Percentiles rank a stretch among this genome's conserved stretches.
Evolutionary conservation across 2,797 vertebrate species (phyloP).

Genomic region (Enteromius treurensis): DNA sequence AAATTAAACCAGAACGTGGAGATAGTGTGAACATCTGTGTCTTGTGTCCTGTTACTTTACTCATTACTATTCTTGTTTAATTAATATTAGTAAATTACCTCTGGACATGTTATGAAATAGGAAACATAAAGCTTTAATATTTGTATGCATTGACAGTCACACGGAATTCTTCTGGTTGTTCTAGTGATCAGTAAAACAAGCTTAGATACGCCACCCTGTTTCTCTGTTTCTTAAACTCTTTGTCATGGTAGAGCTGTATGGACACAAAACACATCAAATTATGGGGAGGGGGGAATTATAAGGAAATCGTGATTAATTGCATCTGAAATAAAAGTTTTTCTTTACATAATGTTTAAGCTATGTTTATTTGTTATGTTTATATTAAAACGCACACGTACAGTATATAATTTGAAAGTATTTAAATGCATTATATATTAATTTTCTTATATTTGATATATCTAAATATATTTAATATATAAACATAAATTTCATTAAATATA

Average conservation of each 20-base stretch:
- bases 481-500: too few species aligned
- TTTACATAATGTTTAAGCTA: too few species aligned
- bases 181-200: constrained; percentile 67
- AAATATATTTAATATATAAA: too few species aligned
- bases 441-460: too few species aligned
- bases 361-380: too few species aligned
- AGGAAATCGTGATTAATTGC: too few species aligned
- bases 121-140: constrained; percentile 7
- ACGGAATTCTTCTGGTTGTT: neutral
- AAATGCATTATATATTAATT: too few species aligned
- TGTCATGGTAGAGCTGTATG: constrained; percentile 78
- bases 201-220: constrained; percentile 82
- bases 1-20: neutral
- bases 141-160: neutral
- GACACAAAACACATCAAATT: constrained; percentile 34
- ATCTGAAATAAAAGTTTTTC: too few species aligned
- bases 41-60: neutral
- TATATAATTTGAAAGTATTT: too few species aligned
- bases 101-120: neutral
- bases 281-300: too few species aligned
- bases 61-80: neutral
- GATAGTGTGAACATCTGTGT: neutral
- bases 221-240: constrained; percentile 75
- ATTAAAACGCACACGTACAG: too few species aligned
- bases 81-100: too few species aligned